Base-by-base conservation (phyloP, 2,797 vertebrate genomes). In the Acanthurus tractus region DNA sequence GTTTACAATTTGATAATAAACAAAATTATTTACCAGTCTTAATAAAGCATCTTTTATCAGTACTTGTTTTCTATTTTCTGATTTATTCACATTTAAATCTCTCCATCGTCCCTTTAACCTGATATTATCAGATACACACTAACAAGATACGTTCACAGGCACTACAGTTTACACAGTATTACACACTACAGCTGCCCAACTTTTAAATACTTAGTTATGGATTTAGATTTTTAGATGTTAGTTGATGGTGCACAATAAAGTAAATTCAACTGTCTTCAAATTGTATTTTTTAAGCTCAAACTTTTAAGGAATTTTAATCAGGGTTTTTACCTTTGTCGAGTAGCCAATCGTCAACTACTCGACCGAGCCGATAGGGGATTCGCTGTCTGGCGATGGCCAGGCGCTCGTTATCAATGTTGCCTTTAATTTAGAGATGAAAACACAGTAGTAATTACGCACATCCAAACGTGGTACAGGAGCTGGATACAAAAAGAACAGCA, bases 281-380 rank as follows among this genome's bases (percentile, higher is more conserved):
- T 98, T 96, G 96, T 98, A 97, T 89, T 91, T 91, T 93, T 94
- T 84, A 94, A 92, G 89, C 92, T 94, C 58, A 94, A 93, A 93
- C 96, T 97, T 94, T 94, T 94, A 94, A 94, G 97, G 99, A 99
- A 97, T 99, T 99, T 99, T 99, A 99, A 99, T 98, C 98, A 99
- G 93, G 97, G 97, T 98, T 99, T 99, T 99, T 99, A 99, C 98
- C 98, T 99, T 99, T 99, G 98, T 99, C 98, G 98, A 99, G 97
- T 99, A 99, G 98, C 98, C 98, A 99, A 96, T 99, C 98, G 97
- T 99, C 98, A 99, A 99, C 98, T 99, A 99, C 98, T 99, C 98
- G 98, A 99, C 98, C 98, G 96, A 99, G 98, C 97, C 98, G 98
- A 99, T 99, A 99, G 98, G 98, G 98, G 98, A 99, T 99, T 99